phyloP scores from a whole-genome alignment of 2,797 vertebrate species.

The Amblyopsis hoosieri region DNA sequence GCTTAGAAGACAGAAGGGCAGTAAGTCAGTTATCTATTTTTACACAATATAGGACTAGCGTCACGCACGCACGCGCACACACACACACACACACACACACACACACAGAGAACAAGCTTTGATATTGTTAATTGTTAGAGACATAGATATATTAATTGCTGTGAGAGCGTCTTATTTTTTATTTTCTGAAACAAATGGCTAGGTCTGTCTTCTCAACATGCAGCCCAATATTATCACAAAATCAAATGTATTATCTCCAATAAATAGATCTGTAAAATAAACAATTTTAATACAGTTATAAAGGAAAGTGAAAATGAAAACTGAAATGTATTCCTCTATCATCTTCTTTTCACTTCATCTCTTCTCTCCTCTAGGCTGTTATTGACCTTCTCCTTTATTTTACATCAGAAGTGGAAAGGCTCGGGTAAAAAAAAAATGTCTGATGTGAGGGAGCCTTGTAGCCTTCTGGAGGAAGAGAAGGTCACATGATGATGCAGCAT shows the following conservation, averaged over 20 bases:
- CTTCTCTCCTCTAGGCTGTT: background rate
- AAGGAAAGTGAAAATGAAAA: too few relatives aligned
- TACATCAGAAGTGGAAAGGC: slow-evolving; percentile 16
- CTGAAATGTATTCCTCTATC: background rate
- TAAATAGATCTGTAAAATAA: background rate
- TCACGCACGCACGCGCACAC: background rate
- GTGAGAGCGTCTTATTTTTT: too few relatives aligned
- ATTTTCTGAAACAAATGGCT: background rate
- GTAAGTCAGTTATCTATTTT: background rate
- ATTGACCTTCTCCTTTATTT: background rate
- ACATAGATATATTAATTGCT: too few relatives aligned
- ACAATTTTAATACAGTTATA: too few relatives aligned
- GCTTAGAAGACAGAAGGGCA: background rate
- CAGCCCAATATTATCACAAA: background rate
- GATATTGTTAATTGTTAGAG: background rate
- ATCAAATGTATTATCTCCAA: background rate
- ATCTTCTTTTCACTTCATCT: background rate
- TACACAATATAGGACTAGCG: background rate
- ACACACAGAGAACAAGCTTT: slow-evolving; percentile 2
- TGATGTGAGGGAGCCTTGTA: too few relatives aligned
- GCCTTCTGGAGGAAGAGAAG: background rate
- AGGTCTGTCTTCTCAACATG: background rate
- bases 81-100: slow-evolving; percentile 11
- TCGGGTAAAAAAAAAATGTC: slow-evolving; percentile 47
- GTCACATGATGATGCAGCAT: slow-evolving; percentile 73